A percentile compares a stretch with the other conserved stretches of the same genome.
These are phyloP conservation scores for Bursaphelenchus okinawaensis DNA, from an alignment of 2,888 invertebrate species.

Conservation along the genomic window DNA sequence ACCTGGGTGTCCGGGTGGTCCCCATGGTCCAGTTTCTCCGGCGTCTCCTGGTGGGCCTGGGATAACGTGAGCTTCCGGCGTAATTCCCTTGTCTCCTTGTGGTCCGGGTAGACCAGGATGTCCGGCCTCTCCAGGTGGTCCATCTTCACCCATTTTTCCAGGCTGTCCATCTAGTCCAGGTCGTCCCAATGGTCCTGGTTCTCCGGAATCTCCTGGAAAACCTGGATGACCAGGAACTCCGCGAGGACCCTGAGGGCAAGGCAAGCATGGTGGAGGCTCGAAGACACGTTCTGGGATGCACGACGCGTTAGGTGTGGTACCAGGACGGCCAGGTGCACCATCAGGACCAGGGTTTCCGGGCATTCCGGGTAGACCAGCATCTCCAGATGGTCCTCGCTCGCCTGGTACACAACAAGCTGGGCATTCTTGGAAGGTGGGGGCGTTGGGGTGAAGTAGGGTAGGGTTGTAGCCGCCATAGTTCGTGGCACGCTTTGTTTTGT, in stretches of 20 bases:
- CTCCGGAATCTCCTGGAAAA: slow-evolving; percentile 39
- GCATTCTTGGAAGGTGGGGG: slow-evolving; percentile 57
- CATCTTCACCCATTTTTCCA: slow-evolving; percentile 29
- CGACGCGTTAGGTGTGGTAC: slow-evolving; percentile 57
- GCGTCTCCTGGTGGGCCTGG: slow-evolving; percentile 55
- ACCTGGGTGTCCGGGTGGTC: slow-evolving; percentile 46
- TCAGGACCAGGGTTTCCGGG: slow-evolving; percentile 52
- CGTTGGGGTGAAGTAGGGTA: slow-evolving; percentile 43
- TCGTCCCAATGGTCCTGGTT: slow-evolving; percentile 37
- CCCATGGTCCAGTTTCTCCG: slow-evolving; percentile 52
- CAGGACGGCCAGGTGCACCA: slow-evolving; percentile 53
- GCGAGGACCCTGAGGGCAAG: slow-evolving; percentile 54
- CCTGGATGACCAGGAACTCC: slow-evolving; percentile 31
- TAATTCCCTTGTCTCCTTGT: slow-evolving; percentile 48
- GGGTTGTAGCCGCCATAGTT: slow-evolving; percentile 47
- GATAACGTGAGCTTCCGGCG: slow-evolving; percentile 56
- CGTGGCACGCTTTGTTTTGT: slow-evolving; percentile 27
- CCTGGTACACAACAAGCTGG: slow-evolving; percentile 57
- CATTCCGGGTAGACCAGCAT: slow-evolving; percentile 48
- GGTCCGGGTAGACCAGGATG: slow-evolving; percentile 39
- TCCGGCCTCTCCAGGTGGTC: slow-evolving; percentile 27
- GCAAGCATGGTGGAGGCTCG: slow-evolving; percentile 58
- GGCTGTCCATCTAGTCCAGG: slow-evolving; percentile 34
- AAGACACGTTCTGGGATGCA: slow-evolving; percentile 57
- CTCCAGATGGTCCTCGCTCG: slow-evolving; percentile 40